Base-by-base conservation (phyloP, 2,888 invertebrate species). In the Amiota mariae region DNA sequence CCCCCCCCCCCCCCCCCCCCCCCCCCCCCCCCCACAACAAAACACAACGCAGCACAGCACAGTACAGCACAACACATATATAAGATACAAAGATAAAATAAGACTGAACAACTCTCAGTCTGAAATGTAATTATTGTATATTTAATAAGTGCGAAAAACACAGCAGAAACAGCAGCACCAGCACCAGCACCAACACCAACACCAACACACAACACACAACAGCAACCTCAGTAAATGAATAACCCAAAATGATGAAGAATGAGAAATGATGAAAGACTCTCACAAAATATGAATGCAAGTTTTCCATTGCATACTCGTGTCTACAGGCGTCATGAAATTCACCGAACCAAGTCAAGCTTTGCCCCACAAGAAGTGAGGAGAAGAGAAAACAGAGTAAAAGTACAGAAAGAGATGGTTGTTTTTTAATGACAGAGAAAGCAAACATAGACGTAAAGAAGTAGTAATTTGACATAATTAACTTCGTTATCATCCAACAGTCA, bases 281-380 rank as follows among this genome's bases (percentile, higher is more conserved):
- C 15, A 54, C 54, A 36, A 36, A 63, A n/a, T 63, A 63, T 8
- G 36, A 13, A 46, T 36, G 13, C 20, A 63, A 63, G 11, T 24
- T 63, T 63, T 36, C 2, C 36, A 13, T 63, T 63, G 63, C 63
- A 63, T 63, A 63, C n/a, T n/a, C n/a, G n/a, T n/a, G n/a, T 13
- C 36, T 63, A 13, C 2, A 63, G 24, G 63, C 63, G n/a, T 12
- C 13, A 15, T 36, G 13, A 66, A 15, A 47, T n/a, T 66, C n/a
- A 12, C 48, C 36, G 36, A 36, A 36, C 36, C 36, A 36, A 6
- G 36, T 36, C 8, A 36, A 2, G 24, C 24, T 3, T n/a, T n/a
- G 3, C 36, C 36, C 36, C 24, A 1, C 1, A 24, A 24, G 3
- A 24, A 24, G 36, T 36, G 36, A 36, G 8, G 36, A 36, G 8